Evolutionary conservation across 2,797 vertebrate genomes (phyloP).

Genomic region (Leptodactylus fallax): DNA sequence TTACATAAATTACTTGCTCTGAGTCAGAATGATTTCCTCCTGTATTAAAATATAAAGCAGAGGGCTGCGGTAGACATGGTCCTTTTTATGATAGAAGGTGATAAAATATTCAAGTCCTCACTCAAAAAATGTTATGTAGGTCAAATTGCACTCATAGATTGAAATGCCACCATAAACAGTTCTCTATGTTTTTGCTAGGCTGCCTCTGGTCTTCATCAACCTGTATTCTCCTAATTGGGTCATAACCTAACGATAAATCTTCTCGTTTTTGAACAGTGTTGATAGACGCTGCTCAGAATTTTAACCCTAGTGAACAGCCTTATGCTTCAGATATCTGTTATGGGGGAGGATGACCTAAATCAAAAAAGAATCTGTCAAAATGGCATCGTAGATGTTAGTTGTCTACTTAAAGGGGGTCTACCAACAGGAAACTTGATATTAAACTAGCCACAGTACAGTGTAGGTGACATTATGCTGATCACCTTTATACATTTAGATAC

Average conservation of each 20-base stretch:
- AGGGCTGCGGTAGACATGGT: background rate
- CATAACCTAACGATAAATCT: conserved; percentile 40
- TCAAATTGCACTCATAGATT: conserved; percentile 42
- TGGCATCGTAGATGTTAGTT: background rate
- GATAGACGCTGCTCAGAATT: conserved; percentile 26
- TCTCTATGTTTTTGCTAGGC: background rate
- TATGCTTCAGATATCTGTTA: background rate
- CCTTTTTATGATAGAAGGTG: conserved; percentile 24
- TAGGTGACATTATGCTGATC: no score
- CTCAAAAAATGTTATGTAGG: conserved; percentile 25
- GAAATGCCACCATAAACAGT: conserved; percentile 23
- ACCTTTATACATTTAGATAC: no score
- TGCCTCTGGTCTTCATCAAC: background rate
- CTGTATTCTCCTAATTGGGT: conserved; percentile 42
- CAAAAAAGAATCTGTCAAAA: background rate
- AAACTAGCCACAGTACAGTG: no score
- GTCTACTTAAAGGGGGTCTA: no score
- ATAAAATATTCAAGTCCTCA: conserved; percentile 33
- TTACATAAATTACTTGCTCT: conserved; percentile 53
- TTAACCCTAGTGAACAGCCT: conserved; percentile 15
- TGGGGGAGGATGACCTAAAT: conserved; percentile 16
- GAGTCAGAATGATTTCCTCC: conserved; percentile 46
- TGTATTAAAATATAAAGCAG: conserved; percentile 8
- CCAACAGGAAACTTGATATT: no score
- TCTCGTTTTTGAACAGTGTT: background rate